Conservation (phyloP, 2,888 invertebrate species). For the Microdon myrmicae region DNA sequence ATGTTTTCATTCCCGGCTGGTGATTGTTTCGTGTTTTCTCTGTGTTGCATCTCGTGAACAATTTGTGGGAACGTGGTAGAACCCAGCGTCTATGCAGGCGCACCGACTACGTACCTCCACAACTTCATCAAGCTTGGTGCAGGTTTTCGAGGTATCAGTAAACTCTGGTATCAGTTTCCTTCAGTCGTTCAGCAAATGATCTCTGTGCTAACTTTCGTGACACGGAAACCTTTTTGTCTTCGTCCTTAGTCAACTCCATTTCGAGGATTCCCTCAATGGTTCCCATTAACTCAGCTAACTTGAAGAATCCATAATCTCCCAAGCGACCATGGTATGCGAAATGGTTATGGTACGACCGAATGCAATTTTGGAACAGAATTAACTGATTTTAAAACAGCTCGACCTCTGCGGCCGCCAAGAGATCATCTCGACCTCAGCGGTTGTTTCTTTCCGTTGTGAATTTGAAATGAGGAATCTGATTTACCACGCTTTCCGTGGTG, state of each 20-base stretch:
- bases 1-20: too few relatives aligned
- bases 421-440: slow-evolving; percentile 83
- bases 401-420: slow-evolving; percentile 86
- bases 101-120: too few relatives aligned
- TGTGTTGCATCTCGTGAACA: too few relatives aligned
- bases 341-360: slow-evolving; percentile 94
- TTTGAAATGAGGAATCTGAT: slow-evolving; percentile 78
- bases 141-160: slow-evolving; percentile 58
- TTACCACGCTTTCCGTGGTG: too few relatives aligned
- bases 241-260: slow-evolving; percentile 61
- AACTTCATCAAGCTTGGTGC: slow-evolving; percentile 61
- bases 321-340: slow-evolving; percentile 92
- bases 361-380: slow-evolving; percentile 91
- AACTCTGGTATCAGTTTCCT: slow-evolving; percentile 59
- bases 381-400: slow-evolving; percentile 86
- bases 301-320: slow-evolving; percentile 91
- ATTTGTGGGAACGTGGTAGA: too few relatives aligned
- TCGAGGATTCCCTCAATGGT: slow-evolving; percentile 83
- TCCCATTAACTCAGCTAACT: slow-evolving; percentile 91
- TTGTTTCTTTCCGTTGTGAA: slow-evolving; percentile 85
- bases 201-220: slow-evolving; percentile 62
- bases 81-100: too few relatives aligned
- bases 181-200: slow-evolving; percentile 64
- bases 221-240: slow-evolving; percentile 63
- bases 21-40: too few relatives aligned